Conservation (phyloP, 1,140 invertebrate genomes). For the Meteorus sp. region DNA sequence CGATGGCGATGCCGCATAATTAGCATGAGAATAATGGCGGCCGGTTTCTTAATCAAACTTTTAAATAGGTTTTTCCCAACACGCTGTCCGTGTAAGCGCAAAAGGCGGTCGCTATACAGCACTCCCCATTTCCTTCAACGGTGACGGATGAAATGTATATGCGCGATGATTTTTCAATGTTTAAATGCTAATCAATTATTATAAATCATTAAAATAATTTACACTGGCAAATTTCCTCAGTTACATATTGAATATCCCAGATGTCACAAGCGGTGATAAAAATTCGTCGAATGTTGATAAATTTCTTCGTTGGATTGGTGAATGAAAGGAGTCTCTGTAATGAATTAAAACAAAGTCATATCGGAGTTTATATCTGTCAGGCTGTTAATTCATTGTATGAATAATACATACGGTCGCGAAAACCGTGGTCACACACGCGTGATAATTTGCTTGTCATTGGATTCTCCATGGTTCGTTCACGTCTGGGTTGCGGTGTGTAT, state of each 20-base stretch:
- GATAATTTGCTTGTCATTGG: conserved; percentile 53
- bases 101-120: not conserved
- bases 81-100: not conserved
- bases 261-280: too few relatives aligned
- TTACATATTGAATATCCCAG: too few relatives aligned
- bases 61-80: conserved; percentile 51
- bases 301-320: not conserved
- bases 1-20: conserved; percentile 39
- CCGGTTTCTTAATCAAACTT: conserved; percentile 54
- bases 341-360: not conserved
- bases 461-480: conserved; percentile 43
- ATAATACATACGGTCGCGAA: conserved; percentile 32
- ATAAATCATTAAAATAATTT: conserved; percentile 25
- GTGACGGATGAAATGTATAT: too few relatives aligned
- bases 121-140: too few relatives aligned
- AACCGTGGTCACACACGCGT: conserved; percentile 37
- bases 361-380: conserved; percentile 9
- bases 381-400: conserved; percentile 37
- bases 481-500: conserved; percentile 22
- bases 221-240: too few relatives aligned
- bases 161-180: conserved; percentile 27
- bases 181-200: conserved; percentile 44
- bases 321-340: not conserved
- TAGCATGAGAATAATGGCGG: conserved; percentile 53
- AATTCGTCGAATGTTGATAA: not conserved